Evolutionary conservation across 2,888 invertebrate species (phyloP), one percentile per base, ranked within the genome.

Genomic region (Plebejus anna): DNA sequence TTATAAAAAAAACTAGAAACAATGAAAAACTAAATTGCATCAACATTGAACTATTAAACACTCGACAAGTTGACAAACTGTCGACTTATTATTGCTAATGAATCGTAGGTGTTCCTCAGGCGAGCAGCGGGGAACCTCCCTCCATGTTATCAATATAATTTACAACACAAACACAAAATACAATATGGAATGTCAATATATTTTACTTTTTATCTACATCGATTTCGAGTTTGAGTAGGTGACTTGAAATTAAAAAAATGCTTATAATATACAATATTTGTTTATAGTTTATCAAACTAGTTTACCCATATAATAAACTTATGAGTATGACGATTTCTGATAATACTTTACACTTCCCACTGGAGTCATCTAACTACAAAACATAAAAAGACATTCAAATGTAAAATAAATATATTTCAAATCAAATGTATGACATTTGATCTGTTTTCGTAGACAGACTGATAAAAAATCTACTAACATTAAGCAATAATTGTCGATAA

Each of bases 381-480:
- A 92, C 92, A 93, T 85, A 92, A 92, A 92, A 92, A 92, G 91
- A 90, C 92, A 88, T 90, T 90, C 90, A 88, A 91, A 91, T 92
- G 90, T 90, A 90, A 93, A 92, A 92, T 93, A 93, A 93, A 93
- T 92, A 93, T 93, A 92, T 93, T 93, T 92, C 90, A 91, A 92
- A 93, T 90, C 93, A 93, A 93, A 93, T 93, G 93, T 93, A 93
- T 92, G 92, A 93, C 93, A 93, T 93, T 92, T 93, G 93, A 93
- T 89, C 89, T 90, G 90, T 87, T 88, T 88, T 84, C 85, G 88
- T 89, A 88, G 91, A 92, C 91, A 91, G 89, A 89, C 87, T 90
- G 90, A 91, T 92, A 92, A 92, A 92, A 92, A 92, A 92, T 92
- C 92, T 92, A 91, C 91, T 90, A 92, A 93, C 91, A 93, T 91